Base-by-base conservation (phyloP, 1,140 invertebrate species). In the Ips typographus region DNA sequence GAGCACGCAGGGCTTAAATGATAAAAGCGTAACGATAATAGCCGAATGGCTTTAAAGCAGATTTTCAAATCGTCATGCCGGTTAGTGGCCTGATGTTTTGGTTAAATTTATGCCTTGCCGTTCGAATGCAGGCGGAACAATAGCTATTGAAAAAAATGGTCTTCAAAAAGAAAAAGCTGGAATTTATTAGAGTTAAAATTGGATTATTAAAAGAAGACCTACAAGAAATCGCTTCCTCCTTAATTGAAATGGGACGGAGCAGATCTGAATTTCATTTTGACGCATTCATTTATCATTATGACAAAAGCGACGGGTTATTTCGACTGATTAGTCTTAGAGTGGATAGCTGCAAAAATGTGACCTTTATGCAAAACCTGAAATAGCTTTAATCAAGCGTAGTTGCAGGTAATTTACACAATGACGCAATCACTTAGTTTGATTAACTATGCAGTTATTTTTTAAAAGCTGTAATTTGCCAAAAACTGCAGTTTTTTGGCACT, bases 101-200 rank as follows among this genome's bases (percentile, higher is more conserved):
- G 38, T 40, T 47, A 61, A 61, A 61, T 61, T 61, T 61, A 61
- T 61, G 36, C 41, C 40, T 3, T 7, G 2, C 41, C 40, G 22
- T 22, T 22, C 22, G 22, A 22, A 22, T 22, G 22, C 22, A 22
- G 4, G 8, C 8, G 4, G 39, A 8, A 40, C 40, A 58, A 40
- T 7, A 58, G 6, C 8, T 4, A n/a, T 40, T 58, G 41, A 59
- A 42, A 59, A 59, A 59, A 2, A 40, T 7, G 8, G 38, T 59
- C 40, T 41, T 40, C 8, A 38, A 59, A 8, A 8, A 7, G 40
- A 59, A 59, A 42, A 22, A 59, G 8, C 42, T n/a, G 41, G 42
- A 61, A 61, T 61, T 61, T 61, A 61, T 61, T 61, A 61, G 37
- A 61, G 36, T 61, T 47, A 47, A 61, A 61, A 61, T 47, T 61